Evolutionary conservation across 2,888 invertebrate genomes (phyloP).

Genomic region (Lochmaea crataegi): DNA sequence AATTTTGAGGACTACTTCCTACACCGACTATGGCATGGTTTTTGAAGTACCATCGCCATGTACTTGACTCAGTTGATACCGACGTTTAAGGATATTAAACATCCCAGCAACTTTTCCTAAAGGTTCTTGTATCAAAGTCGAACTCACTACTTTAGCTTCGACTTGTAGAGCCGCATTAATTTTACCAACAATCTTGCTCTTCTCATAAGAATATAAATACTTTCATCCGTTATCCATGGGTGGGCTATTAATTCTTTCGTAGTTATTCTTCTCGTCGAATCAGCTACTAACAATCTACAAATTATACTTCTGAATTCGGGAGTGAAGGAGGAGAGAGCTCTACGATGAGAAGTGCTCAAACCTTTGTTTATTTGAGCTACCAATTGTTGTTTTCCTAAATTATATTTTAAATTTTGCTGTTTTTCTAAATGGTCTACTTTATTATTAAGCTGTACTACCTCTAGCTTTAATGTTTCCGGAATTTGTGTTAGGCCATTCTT

Average conservation of each 20-base stretch:
- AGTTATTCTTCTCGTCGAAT: constrained; percentile 68
- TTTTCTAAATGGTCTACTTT: too few species aligned
- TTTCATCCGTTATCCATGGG: constrained; percentile 70
- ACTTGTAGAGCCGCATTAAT: constrained; percentile 67
- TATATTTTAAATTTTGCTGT: too few species aligned
- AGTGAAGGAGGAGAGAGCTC: constrained; percentile 66
- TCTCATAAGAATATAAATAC: constrained; percentile 61
- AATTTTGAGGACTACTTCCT: too few species aligned
- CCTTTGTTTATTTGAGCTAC: constrained; percentile 77
- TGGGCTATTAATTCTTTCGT: constrained; percentile 70
- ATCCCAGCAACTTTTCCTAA: constrained; percentile 72
- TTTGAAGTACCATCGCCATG: constrained; percentile 55
- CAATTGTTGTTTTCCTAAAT: constrained; percentile 72
- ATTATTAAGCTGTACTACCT: too few species aligned
- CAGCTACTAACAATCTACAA: constrained; percentile 68
- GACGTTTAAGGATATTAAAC: constrained; percentile 69
- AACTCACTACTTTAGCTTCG: constrained; percentile 65
- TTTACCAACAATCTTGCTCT: constrained; percentile 53
- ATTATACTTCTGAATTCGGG: constrained; percentile 66
- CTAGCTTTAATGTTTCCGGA: too few species aligned
- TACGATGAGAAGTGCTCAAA: constrained; percentile 70
- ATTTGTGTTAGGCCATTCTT: too few species aligned
- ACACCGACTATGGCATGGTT: constrained; percentile 44
- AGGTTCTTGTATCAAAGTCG: constrained; percentile 68
- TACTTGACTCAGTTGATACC: constrained; percentile 48